Evolutionary conservation across 2,797 vertebrate species (phyloP), one percentile per base, ranked within the genome.

Genomic region (Gymnothorax reevesii): DNA sequence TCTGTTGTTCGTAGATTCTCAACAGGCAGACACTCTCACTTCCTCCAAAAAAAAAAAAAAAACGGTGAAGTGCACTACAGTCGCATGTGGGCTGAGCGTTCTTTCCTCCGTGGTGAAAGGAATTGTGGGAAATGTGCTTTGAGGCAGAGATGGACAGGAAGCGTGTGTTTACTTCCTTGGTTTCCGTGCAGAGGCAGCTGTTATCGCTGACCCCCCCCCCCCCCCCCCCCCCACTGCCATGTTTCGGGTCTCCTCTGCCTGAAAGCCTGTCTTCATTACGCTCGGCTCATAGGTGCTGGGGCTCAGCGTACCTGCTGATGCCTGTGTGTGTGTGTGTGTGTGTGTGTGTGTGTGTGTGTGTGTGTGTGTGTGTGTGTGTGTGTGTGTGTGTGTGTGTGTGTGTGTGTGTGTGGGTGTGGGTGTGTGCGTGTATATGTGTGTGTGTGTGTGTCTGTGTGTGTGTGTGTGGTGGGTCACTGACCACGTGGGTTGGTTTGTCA

Each of bases 131-230:
- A 54, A 84, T 91, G 93, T 89, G 89, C 89, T 83, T 91, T 94
- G 89, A 90, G 88, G 92, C 88, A 88, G 89, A 94, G 92, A 95
- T 92, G 92, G 95, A 94, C 94, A 94, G 95, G 95, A 96, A 95
- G 94, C 93, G 90, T 87, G 91, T 96, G 94, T 96, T 95, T 96
- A 95, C 95, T 95, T 95, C 94, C 94, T 94, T 95, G 93, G 94
- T 95, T 95, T 96, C 94, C 95, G 94, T 90, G 92, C 91, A 92
- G 49, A 87, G 86, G 57, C 25, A 87, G 85, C 91, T 90, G 89
- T 93, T 89, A 91, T 93, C 84, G 90, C 33, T 42, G 88, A 49
- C 15, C 49, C 42, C 75, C 42, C 75, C 0, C 33, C 1, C 17
- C 3, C n/a, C 3, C 4, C 7, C 71, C 7, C 33, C 27, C 3